phyloP scores from a whole-genome alignment of 2,113 vertebrate species.

The Carassius carassius region DNA sequence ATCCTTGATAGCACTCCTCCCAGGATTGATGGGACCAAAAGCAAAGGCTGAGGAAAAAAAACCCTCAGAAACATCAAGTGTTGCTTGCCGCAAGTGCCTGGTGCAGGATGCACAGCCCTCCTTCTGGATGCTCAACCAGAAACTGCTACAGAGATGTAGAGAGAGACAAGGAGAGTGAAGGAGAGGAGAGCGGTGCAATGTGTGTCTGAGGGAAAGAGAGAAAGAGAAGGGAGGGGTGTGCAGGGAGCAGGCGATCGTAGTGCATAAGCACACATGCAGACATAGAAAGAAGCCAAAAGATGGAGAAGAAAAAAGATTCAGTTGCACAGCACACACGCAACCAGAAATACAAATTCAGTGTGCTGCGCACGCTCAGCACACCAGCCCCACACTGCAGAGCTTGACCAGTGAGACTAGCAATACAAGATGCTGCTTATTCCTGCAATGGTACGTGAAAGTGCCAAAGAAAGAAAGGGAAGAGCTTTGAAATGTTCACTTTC shows the following conservation, averaged over 20 bases:
- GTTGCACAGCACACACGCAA: slow-evolving; percentile 52
- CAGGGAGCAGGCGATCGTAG: slow-evolving; percentile 43
- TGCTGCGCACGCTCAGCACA: slow-evolving; percentile 62
- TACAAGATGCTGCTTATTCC: slow-evolving; percentile 44
- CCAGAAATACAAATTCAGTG: slow-evolving; percentile 66
- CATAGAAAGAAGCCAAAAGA: slow-evolving; percentile 62
- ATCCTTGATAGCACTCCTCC: slow-evolving; percentile 61
- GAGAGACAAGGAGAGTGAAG: slow-evolving; percentile 46
- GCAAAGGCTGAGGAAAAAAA: neutral
- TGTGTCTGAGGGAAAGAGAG: slow-evolving; percentile 55
- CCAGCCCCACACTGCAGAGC: slow-evolving; percentile 67
- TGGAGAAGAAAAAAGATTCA: slow-evolving; percentile 47
- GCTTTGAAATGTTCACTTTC: neutral
- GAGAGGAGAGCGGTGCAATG: slow-evolving; percentile 49
- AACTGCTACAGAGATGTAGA: slow-evolving; percentile 61
- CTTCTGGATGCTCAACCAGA: slow-evolving; percentile 70
- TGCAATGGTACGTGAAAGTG: slow-evolving; percentile 51
- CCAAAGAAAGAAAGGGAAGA: slow-evolving; percentile 39
- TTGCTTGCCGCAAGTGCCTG: slow-evolving; percentile 57
- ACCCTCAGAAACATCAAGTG: slow-evolving; percentile 46
- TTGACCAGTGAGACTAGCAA: slow-evolving; percentile 55
- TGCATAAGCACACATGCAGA: slow-evolving; percentile 56
- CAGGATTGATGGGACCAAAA: slow-evolving; percentile 51
- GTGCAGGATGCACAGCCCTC: slow-evolving; percentile 61
- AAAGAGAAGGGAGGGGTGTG: slow-evolving; percentile 42